phyloP scores from a whole-genome alignment of 2,888 invertebrate genomes.

The Lycophotia porphyrea region DNA sequence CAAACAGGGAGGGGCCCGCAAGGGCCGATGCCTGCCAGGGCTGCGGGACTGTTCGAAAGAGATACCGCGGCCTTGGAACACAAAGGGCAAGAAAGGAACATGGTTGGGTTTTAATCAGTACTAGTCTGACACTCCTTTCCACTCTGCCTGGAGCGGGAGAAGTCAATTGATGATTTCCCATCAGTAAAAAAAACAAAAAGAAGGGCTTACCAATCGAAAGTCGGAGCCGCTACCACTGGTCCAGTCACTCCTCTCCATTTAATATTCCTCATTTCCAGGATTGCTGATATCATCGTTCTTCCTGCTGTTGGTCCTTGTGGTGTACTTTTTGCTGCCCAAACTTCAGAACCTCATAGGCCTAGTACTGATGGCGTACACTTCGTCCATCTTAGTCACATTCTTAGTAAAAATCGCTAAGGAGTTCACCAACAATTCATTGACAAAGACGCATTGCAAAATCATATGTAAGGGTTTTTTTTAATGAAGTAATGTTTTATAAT shows the following conservation, averaged over 20 bases:
- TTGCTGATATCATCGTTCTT: conserved; percentile 71
- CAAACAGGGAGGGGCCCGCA: no score
- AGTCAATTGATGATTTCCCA: no score
- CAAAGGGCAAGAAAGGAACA: no score
- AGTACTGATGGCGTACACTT: conserved; percentile 48
- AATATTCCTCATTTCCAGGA: conserved; percentile 59
- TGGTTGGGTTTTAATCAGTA: no score
- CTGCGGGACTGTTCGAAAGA: no score
- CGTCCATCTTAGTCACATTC: conserved; percentile 36
- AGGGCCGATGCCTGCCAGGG: no score
- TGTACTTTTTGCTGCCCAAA: conserved; percentile 71
- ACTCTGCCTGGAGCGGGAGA: no score
- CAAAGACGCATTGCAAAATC: conserved; percentile 24
- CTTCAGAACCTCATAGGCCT: conserved; percentile 62
- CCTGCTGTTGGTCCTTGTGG: conserved; percentile 70
- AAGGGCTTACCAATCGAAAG: neutral
- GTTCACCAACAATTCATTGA: neutral
- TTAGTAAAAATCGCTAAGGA: conserved; percentile 11
- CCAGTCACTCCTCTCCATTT: neutral
- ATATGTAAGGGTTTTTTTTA: conserved; percentile 33
- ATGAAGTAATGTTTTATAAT: neutral
- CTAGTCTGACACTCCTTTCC: no score
- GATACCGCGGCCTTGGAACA: no score
- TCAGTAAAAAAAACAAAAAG: no score
- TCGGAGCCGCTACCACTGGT: neutral